Conservation (phyloP, 2,113 vertebrate genomes). For the Pterocles gutturalis region DNA sequence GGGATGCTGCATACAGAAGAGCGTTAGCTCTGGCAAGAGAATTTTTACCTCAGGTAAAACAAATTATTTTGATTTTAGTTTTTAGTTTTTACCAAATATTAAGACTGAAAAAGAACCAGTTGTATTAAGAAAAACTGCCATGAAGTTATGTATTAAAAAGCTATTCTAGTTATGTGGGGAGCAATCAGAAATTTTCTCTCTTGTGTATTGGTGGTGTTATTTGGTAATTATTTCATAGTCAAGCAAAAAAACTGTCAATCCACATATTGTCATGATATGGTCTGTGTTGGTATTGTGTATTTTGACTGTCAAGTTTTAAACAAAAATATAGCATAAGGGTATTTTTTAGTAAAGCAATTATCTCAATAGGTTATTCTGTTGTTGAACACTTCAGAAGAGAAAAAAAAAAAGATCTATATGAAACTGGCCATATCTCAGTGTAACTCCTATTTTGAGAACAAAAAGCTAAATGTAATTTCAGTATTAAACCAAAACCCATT, state of each 20-base stretch:
- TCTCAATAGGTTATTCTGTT: not conserved
- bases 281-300: not conserved
- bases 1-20: conserved; percentile 91
- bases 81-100: not conserved
- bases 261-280: not conserved
- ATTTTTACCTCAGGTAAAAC: conserved; percentile 92
- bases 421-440: not conserved
- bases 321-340: not conserved
- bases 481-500: not conserved
- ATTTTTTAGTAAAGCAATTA: not conserved
- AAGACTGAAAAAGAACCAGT: not conserved
- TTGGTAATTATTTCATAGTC: not conserved
- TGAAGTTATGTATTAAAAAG: not conserved
- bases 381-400: not conserved
- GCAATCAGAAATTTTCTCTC: not conserved
- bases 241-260: not conserved
- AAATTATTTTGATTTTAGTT: not conserved
- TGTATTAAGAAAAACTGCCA: not conserved
- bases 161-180: not conserved
- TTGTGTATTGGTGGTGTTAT: not conserved
- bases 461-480: not conserved
- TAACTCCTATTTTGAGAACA: not conserved
- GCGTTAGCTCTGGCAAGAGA: conserved; percentile 91
- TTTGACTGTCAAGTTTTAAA: not conserved
- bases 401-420: not conserved